Conservation (phyloP, 2,797 vertebrate species). For the Apodemus agrarius region DNA sequence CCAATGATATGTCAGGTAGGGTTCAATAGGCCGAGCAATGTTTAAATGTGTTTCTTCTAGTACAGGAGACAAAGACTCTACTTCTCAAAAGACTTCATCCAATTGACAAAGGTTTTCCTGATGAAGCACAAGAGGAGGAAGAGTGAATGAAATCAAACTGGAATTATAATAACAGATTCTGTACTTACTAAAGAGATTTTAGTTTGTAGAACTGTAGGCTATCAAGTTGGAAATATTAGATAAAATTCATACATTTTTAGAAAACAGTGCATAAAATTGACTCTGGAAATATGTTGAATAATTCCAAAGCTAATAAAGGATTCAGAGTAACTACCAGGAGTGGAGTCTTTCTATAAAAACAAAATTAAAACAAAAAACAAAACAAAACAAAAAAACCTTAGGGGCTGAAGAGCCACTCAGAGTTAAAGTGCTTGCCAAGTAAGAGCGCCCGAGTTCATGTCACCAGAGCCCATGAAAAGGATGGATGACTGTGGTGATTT, state of each 20-base stretch:
- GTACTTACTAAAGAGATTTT: constrained; percentile 5
- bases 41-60: not conserved
- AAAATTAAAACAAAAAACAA: not conserved
- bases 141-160: not conserved
- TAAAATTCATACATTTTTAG: not conserved
- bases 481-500: not conserved
- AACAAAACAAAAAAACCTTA: not conserved
- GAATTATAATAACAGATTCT: constrained; percentile 12
- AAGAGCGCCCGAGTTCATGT: not conserved
- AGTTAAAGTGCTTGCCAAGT: not conserved
- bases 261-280: not conserved
- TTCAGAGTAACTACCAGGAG: not conserved
- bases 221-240: constrained; percentile 17
- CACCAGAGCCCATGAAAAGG: not conserved
- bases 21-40: not conserved
- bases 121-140: not conserved
- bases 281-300: not conserved
- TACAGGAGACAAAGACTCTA: not conserved
- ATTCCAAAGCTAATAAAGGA: not conserved
- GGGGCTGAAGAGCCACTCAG: not conserved
- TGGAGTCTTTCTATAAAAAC: constrained; percentile 20
- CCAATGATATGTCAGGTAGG: not conserved
- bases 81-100: not conserved
- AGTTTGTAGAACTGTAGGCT: not conserved
- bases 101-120: not conserved